These are phyloP conservation scores for Acanthopagrus latus DNA, from an alignment of 2,797 vertebrate species.

Conservation along the genomic window DNA sequence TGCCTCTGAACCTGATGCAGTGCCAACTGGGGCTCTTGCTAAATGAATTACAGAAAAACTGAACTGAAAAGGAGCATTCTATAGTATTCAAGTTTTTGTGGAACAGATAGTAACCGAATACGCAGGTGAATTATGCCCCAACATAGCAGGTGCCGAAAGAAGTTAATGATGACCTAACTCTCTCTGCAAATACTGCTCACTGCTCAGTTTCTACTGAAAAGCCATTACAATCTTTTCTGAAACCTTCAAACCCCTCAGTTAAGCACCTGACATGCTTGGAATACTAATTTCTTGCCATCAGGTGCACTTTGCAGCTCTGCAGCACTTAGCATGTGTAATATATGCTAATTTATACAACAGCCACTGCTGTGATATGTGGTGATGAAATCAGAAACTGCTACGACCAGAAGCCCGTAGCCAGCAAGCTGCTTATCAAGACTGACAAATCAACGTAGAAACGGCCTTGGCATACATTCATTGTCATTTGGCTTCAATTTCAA, in stretches of 20 bases:
- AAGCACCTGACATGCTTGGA: constrained; percentile 57
- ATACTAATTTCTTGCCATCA: constrained; percentile 67
- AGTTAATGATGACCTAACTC: background rate
- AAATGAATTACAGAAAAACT: background rate
- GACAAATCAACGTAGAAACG: background rate
- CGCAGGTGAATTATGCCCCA: background rate
- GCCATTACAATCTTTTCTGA: constrained; percentile 4
- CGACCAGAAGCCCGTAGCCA: constrained; percentile 30
- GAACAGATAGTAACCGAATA: background rate
- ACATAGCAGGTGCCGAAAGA: background rate
- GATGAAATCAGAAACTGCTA: constrained; percentile 40
- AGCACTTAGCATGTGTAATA: constrained; percentile 58
- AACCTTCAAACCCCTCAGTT: constrained; percentile 38
- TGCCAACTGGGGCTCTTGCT: background rate
- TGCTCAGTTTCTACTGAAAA: constrained; percentile 1
- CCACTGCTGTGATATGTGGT: constrained; percentile 58
- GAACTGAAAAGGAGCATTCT: background rate
- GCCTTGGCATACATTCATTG: background rate
- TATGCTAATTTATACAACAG: constrained; percentile 68
- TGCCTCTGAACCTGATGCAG: background rate
- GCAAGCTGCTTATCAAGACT: constrained; percentile 39
- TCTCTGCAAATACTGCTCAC: background rate
- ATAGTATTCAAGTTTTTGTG: background rate
- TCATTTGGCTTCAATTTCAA: constrained; percentile 7
- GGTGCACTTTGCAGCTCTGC: constrained; percentile 57